Percentiles rank a stretch among this genome's conserved stretches.
These are phyloP conservation scores for Epinotia bilunana DNA, from an alignment of 2,888 invertebrate genomes.

Conservation along the genomic window DNA sequence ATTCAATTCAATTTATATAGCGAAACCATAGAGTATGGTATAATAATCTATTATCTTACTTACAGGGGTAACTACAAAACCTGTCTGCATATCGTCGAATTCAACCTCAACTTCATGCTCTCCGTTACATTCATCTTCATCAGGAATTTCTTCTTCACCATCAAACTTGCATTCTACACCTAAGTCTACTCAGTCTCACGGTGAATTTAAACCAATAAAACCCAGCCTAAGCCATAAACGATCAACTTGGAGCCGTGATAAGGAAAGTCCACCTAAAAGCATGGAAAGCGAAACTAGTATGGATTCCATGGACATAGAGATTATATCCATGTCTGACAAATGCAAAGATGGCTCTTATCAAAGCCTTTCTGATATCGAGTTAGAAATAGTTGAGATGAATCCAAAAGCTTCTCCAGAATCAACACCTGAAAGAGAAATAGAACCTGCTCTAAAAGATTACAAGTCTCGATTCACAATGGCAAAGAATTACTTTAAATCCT, in stretches of 20 bases:
- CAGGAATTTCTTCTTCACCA: slow-evolving; percentile 35
- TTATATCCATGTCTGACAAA: slow-evolving; percentile 50
- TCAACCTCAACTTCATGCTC: slow-evolving; percentile 36
- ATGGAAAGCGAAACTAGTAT: slow-evolving; percentile 56
- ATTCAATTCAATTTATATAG: too few species aligned
- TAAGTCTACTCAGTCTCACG: slow-evolving; percentile 3
- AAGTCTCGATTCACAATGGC: slow-evolving; percentile 79
- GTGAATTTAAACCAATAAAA: slow-evolving; percentile 19
- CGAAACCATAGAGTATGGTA: not conserved
- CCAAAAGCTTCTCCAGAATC: slow-evolving; percentile 61
- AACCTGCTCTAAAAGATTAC: slow-evolving; percentile 66
- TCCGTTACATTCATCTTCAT: slow-evolving; percentile 30
- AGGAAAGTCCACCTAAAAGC: slow-evolving; percentile 54
- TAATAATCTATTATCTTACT: slow-evolving; percentile 12
- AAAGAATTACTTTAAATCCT: slow-evolving; percentile 79
- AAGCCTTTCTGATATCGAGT: slow-evolving; percentile 75
- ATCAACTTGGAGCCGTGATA: slow-evolving; percentile 51
- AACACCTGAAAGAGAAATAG: slow-evolving; percentile 59
- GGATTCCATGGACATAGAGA: slow-evolving; percentile 59
- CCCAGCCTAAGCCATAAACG: slow-evolving; percentile 14
- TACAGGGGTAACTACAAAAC: slow-evolving; percentile 52
- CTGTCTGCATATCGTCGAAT: slow-evolving; percentile 42
- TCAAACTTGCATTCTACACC: slow-evolving; percentile 13
- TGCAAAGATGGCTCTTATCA: slow-evolving; percentile 67
- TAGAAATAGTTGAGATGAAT: slow-evolving; percentile 74